Percentiles rank a stretch among this genome's conserved stretches.
Evolutionary conservation across 2,113 vertebrate species (phyloP).

Genomic region (Poicephalus meyeri): DNA sequence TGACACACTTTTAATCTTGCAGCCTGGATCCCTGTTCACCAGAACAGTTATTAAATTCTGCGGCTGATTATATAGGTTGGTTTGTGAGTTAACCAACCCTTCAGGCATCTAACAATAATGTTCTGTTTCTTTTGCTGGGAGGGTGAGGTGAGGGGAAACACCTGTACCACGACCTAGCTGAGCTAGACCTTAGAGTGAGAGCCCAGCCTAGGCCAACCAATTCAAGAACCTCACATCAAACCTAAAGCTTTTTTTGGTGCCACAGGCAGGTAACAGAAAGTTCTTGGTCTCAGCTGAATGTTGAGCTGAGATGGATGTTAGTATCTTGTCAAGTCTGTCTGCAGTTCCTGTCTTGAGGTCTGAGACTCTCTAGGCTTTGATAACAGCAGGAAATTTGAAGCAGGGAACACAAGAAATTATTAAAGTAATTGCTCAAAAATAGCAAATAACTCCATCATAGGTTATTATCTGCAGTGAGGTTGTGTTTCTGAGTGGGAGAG

Average conservation of each 20-base stretch:
- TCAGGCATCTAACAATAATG: slow-evolving; percentile 68
- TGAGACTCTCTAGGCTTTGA: not conserved
- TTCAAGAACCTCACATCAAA: slow-evolving; percentile 10
- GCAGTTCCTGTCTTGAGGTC: not conserved
- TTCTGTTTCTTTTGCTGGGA: slow-evolving; percentile 19
- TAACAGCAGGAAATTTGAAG: not conserved
- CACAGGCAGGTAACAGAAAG: not conserved
- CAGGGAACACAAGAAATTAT: not conserved
- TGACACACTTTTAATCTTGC: slow-evolving; percentile 34
- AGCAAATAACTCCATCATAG: not conserved
- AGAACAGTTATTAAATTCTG: slow-evolving; percentile 63
- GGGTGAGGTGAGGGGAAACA: not conserved
- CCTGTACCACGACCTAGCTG: not conserved
- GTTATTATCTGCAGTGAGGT: not conserved
- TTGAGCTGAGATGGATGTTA: not conserved
- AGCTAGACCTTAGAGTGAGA: slow-evolving; percentile 32
- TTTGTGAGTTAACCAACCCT: slow-evolving; percentile 52
- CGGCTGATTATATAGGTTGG: slow-evolving; percentile 66
- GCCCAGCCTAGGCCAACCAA: not conserved
- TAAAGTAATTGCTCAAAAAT: not conserved
- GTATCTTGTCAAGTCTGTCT: not conserved
- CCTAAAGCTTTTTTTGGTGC: not conserved
- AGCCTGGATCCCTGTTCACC: not conserved
- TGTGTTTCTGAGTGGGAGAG: not conserved
- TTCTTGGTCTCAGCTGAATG: not conserved